Evolutionary conservation across 2,888 invertebrate species (phyloP).

Genomic region (Belgica antarctica): DNA sequence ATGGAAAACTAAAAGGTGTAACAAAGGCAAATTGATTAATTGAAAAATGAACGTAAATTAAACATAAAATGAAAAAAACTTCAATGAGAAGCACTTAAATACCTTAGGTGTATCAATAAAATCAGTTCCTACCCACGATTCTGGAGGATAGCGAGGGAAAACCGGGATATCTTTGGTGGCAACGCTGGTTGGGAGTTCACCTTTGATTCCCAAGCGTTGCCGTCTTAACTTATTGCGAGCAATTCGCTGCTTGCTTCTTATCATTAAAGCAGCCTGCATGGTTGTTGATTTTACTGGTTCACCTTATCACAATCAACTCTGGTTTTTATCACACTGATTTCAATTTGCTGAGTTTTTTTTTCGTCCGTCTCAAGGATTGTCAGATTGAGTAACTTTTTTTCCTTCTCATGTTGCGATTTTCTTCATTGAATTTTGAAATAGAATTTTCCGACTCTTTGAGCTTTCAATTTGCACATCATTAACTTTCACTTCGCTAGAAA

Average conservation of each 20-base stretch:
- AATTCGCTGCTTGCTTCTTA: slow-evolving; percentile 86
- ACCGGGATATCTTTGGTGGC: slow-evolving; percentile 83
- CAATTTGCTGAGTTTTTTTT: not conserved
- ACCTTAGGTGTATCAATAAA: slow-evolving; percentile 18
- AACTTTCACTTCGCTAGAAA: slow-evolving; percentile 17
- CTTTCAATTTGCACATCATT: too few species aligned
- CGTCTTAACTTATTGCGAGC: slow-evolving; percentile 58
- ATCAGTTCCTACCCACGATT: slow-evolving; percentile 60
- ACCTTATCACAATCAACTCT: slow-evolving; percentile 7
- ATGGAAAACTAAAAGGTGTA: too few species aligned
- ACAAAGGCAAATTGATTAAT: slow-evolving; percentile 13
- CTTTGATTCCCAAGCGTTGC: slow-evolving; percentile 73
- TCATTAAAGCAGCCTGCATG: slow-evolving; percentile 91
- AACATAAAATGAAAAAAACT: not conserved
- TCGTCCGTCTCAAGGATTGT: not conserved
- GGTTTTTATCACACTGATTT: slow-evolving; percentile 14
- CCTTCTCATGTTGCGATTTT: not conserved
- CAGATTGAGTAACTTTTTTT: not conserved
- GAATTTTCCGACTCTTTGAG: too few species aligned
- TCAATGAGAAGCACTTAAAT: not conserved
- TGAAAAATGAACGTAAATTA: slow-evolving; percentile 10
- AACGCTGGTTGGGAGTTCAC: slow-evolving; percentile 82
- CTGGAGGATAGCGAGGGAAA: slow-evolving; percentile 83
- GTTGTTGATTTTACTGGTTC: slow-evolving; percentile 45
- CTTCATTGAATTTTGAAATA: too few species aligned